Conservation (phyloP, 2,888 invertebrate genomes). For the Spatulosminthurus flaviceps region DNA sequence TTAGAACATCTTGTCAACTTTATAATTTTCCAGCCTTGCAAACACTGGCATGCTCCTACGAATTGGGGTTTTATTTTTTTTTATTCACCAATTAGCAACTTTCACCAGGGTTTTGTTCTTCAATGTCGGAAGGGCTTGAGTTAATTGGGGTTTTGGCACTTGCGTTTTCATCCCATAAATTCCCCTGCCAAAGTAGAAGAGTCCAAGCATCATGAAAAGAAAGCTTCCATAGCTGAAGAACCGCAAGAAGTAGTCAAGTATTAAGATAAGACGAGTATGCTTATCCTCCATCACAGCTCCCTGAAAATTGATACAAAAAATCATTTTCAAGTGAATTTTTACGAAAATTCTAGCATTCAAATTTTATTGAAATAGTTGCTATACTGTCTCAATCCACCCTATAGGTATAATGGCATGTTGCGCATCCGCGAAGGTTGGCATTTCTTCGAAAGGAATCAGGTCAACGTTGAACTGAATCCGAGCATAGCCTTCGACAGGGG, state of each 20-base stretch:
- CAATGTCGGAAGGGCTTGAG: no score
- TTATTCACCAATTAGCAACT: no score
- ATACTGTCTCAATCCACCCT: neutral
- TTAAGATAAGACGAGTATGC: neutral
- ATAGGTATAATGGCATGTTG: neutral
- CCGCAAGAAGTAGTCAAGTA: neutral
- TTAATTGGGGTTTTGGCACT: neutral
- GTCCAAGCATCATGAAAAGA: neutral
- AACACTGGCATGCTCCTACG: no score
- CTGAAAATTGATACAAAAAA: neutral
- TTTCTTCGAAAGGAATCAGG: neutral
- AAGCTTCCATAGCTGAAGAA: neutral
- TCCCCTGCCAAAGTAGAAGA: neutral
- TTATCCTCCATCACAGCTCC: conserved; percentile 1
- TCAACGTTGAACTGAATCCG: conserved; percentile 6
- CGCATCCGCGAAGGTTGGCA: neutral
- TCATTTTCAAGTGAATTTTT: neutral
- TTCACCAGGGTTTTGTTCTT: no score
- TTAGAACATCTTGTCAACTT: no score
- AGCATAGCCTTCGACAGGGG: neutral
- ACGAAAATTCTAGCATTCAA: conserved; percentile 7
- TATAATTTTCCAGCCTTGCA: no score
- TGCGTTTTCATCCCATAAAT: neutral
- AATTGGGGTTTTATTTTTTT: no score
- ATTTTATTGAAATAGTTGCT: neutral